Conservation (phyloP, 2,888 invertebrate species). For the Stenodema calcarata region DNA sequence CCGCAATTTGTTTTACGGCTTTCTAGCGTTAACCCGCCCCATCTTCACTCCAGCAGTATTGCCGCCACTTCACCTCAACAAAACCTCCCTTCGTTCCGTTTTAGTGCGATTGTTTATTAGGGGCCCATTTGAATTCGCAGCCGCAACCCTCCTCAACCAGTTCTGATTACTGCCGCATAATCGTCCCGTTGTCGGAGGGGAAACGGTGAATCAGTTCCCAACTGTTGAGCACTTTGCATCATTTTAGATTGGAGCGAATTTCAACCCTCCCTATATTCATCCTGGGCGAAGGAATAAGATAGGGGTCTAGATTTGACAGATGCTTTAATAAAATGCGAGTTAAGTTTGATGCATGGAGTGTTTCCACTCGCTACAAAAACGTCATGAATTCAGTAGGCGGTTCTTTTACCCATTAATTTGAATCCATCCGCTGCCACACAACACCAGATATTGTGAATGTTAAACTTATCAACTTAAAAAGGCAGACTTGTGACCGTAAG, state of each 20-base stretch:
- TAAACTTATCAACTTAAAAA: too few relatives aligned
- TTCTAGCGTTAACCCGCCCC: neutral
- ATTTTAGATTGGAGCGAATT: constrained; percentile 21
- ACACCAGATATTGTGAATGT: too few relatives aligned
- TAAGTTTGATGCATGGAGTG: neutral
- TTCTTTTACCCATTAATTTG: too few relatives aligned
- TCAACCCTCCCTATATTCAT: constrained; percentile 22
- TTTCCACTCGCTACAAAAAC: too few relatives aligned
- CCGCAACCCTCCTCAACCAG: constrained; percentile 14
- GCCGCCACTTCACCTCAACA: neutral
- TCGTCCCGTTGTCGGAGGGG: constrained; percentile 1
- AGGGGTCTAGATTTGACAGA: constrained; percentile 23
- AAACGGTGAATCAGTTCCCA: constrained; percentile 20
- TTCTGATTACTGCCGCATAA: constrained; percentile 39
- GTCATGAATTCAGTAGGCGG: too few relatives aligned
- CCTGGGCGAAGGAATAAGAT: neutral
- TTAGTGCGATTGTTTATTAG: constrained; percentile 46
- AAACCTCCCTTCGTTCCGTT: constrained; percentile 7
- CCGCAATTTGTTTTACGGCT: constrained; percentile 50
- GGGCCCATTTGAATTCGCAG: constrained; percentile 43
- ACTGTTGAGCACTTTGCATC: constrained; percentile 37
- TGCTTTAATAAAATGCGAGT: neutral
- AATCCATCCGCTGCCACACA: too few relatives aligned
- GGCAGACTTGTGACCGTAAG: too few relatives aligned
- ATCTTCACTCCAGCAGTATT: neutral